Percentiles rank a stretch among this genome's conserved stretches.
Evolutionary conservation across 2,888 invertebrate genomes (phyloP).

Genomic region (Scelioninae gen. 1): DNA sequence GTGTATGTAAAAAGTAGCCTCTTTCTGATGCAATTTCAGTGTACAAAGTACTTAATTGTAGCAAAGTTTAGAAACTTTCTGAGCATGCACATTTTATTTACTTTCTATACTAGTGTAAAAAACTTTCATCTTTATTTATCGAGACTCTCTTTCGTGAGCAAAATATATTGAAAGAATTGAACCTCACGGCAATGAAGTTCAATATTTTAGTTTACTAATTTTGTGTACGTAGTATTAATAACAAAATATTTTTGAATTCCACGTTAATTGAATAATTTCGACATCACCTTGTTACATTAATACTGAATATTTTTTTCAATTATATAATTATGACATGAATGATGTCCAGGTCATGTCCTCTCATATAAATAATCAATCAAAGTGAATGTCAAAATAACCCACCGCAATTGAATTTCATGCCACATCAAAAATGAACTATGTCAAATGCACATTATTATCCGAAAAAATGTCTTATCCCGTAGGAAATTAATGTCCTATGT

Average conservation of each 20-base stretch:
- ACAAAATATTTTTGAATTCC: too few species aligned
- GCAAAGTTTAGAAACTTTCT: too few species aligned
- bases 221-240: too few species aligned
- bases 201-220: too few species aligned
- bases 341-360: background rate
- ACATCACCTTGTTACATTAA: background rate
- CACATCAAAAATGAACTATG: conserved; percentile 23
- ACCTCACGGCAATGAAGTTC: too few species aligned
- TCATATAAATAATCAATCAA: conserved; percentile 1
- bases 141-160: too few species aligned
- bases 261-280: too few species aligned
- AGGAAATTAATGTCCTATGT: conserved; percentile 6
- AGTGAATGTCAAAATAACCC: background rate
- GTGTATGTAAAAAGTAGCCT: background rate
- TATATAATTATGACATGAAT: background rate
- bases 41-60: too few species aligned
- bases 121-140: too few species aligned
- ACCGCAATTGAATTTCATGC: conserved; percentile 7
- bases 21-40: background rate
- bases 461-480: conserved; percentile 14
- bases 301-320: background rate
- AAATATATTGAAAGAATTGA: too few species aligned
- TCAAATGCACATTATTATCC: conserved; percentile 9
- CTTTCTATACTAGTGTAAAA: too few species aligned
- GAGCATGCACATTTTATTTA: too few species aligned